Evolutionary conservation across 2,888 invertebrate genomes (phyloP).

Genomic region (Epirrita christyi): DNA sequence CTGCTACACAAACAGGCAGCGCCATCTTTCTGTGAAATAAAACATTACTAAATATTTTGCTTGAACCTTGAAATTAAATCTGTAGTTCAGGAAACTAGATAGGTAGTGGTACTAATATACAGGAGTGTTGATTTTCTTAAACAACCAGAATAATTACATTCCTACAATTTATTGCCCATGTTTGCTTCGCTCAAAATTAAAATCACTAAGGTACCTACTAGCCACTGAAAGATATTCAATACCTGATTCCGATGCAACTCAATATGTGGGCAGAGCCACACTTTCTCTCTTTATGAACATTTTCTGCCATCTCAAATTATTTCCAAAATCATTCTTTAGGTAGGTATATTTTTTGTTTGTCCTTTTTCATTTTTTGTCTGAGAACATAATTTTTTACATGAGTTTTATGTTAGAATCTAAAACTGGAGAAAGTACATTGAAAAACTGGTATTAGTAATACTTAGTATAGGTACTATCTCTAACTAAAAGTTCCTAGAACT

Average conservation of each 20-base stretch:
- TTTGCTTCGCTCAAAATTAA: no score
- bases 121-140: not conserved
- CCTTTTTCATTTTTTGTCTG: conserved; percentile 6
- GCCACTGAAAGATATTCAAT: conserved; percentile 8
- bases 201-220: not conserved
- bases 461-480: not conserved
- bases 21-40: conserved; percentile 56
- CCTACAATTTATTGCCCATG: not conserved
- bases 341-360: conserved; percentile 25
- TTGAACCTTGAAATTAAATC: conserved; percentile 46
- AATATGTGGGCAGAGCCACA: conserved; percentile 25
- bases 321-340: not conserved
- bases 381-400: conserved; percentile 7
- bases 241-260: conserved; percentile 27
- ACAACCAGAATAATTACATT: not conserved
- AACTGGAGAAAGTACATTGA: not conserved
- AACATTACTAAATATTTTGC: conserved; percentile 39
- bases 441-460: not conserved
- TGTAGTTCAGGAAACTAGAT: conserved; percentile 28
- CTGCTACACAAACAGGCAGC: conserved; percentile 45
- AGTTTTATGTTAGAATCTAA: not conserved
- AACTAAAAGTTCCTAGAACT: not conserved
- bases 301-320: conserved; percentile 5
- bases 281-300: conserved; percentile 31
- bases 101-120: not conserved